phyloP scores from a whole-genome alignment of 2,888 invertebrate species.

The Ophion slaviceki region DNA sequence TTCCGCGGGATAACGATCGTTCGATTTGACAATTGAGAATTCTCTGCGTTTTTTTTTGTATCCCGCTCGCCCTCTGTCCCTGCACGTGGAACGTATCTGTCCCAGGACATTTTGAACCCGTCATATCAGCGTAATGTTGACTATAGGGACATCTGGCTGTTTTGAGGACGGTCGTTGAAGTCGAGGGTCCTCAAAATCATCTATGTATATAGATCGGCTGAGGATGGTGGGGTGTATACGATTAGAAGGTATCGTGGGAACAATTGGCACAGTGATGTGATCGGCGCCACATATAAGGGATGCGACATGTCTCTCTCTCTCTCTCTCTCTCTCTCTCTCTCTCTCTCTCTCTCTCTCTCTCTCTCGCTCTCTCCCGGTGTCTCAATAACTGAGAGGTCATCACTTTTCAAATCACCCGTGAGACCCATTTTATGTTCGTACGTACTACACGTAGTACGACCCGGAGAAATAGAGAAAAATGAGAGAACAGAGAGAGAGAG shows the following conservation, averaged over 20 bases:
- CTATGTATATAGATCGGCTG: neutral
- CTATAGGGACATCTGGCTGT: neutral
- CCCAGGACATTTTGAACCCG: neutral
- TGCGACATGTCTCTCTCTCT: neutral
- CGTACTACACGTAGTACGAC: conserved; percentile 32
- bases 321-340: conserved; percentile 6
- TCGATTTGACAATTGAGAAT: conserved; percentile 60
- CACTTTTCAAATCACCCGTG: conserved; percentile 69
- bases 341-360: neutral
- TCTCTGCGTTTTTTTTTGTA: conserved; percentile 9
- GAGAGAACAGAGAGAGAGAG: neutral
- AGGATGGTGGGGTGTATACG: conserved; percentile 27
- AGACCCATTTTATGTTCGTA: conserved; percentile 58
- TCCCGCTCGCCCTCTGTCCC: neutral
- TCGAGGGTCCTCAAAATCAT: neutral
- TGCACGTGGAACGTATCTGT: conserved; percentile 15
- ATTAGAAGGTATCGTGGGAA: conserved; percentile 55
- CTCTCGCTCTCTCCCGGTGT: neutral
- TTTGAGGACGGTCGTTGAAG: neutral
- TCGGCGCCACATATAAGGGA: neutral
- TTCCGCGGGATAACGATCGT: conserved; percentile 58
- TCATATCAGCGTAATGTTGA: neutral
- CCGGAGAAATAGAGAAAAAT: conserved; percentile 37
- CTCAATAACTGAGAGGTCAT: conserved; percentile 61
- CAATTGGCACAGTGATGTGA: conserved; percentile 32